Base-by-base conservation (phyloP, 2,888 invertebrate species). In the Mamestra brassicae region DNA sequence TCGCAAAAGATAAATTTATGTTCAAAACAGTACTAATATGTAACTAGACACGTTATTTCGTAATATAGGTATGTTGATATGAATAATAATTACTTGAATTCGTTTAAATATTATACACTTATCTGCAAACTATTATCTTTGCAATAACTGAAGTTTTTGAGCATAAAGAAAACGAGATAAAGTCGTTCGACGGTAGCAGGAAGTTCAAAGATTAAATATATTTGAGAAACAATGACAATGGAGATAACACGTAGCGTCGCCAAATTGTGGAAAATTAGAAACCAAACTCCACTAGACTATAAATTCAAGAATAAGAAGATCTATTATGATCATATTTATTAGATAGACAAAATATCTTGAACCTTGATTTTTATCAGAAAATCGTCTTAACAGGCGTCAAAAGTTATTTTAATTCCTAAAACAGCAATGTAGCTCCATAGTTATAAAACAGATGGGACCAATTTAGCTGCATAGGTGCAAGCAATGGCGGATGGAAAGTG, bases 401-500 rank as follows among this genome's bases (percentile, higher is more conserved):
- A 74, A 75, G 36, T 60, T 0, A 69, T 74, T 83, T 72, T 69
- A 73, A 79, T 78, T 67, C 60, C 17, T 80, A 68, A 76, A 81
- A 80, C 63, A 74, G 65, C 71, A 66, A 78, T 71, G 63, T 70
- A 74, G 71, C 79, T 81, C 78, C 76, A 83, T 85, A 82, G 85
- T 85, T 87, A 89, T 89, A 90, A 89, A 89, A 88, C 85, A 87
- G 90, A 92, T 91, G 89, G 89, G 88, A 91, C 89, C 91, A 90
- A 92, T 93, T 92, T 90, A 91, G 91, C 89, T 93, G 92, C 92
- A 91, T 90, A 89, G 91, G 91, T 92, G 92, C 92, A 90, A 90
- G 91, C 92, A 85, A 87, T 90, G 91, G 93, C 95, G 96, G 95
- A 96, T 96, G 95, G 96, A 96, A 96, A 96, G 96, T 93, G 92